phyloP scores from a whole-genome alignment of 2,113 vertebrate genomes.

The Callospermophilus lateralis region DNA sequence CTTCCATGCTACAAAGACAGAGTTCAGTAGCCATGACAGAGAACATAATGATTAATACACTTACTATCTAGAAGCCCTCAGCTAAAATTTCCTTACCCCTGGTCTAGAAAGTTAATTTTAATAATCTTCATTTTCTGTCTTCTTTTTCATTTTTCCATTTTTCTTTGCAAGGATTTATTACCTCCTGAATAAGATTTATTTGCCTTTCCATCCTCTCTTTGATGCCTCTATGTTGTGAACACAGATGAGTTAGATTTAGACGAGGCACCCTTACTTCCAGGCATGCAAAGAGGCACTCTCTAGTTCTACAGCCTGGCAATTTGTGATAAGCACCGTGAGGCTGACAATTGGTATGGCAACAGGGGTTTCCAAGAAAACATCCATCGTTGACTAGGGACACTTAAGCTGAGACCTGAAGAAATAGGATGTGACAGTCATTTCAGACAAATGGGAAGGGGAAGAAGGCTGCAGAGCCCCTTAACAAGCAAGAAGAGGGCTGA shows the following conservation, averaged over 20 bases:
- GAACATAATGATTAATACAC: not conserved
- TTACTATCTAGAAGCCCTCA: not conserved
- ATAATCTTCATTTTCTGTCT: not conserved
- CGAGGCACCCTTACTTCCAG: rapidly evolving
- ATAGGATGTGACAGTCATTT: not conserved
- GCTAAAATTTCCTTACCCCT: not conserved
- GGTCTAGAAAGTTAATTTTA: not conserved
- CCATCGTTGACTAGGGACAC: no score
- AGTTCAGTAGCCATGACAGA: not conserved
- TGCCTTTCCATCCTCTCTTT: not conserved
- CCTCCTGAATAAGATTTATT: not conserved
- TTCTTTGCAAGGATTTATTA: not conserved
- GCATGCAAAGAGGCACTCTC: not conserved
- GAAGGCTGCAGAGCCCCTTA: not conserved
- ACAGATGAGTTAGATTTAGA: not conserved
- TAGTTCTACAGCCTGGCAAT: not conserved
- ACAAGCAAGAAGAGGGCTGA: not conserved
- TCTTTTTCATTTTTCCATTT: not conserved
- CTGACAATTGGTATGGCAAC: rapidly evolving
- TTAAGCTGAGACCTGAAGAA: not conserved
- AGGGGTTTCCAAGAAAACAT: not conserved
- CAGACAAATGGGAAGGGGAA: not conserved
- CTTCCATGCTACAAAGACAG: not conserved
- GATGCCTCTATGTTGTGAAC: not conserved
- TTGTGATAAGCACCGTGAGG: not conserved